Evolutionary conservation across 2,113 vertebrate genomes (phyloP), one percentile per base, ranked within the genome.

Genomic region (Synchiropus splendidus): DNA sequence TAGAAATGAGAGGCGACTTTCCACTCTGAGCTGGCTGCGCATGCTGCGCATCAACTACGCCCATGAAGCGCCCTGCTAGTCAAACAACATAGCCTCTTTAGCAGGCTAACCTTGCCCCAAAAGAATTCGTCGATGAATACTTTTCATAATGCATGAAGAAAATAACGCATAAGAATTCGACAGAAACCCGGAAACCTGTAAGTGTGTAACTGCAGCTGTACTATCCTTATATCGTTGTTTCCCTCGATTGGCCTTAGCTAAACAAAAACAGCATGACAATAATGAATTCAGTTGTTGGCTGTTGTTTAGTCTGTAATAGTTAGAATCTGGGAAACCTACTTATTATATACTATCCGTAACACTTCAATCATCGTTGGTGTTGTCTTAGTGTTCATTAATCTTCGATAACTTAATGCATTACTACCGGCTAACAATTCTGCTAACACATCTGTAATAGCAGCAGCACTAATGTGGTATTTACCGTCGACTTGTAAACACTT

Each of bases 131-230:
- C 10, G 13, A 15, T 12, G 12, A 27, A 2, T 1, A 18, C 12
- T 9, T 10, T 6, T 15, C 14, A 33, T 49, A 56, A 39, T 31
- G 36, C 58, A 16, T 17, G 16, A 39, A n/a, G 9, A 8, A n/a
- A 56, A 39, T 18, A 55, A 16, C 6, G 48, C n/a, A 35, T 60
- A 45, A 45, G 13, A 40, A 31, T 14, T 35, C 4, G 37, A 9
- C 1, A 52, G 45, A 59, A 36, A 4, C 18, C 27, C 3, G 21
- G 6, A 35, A 66, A 60, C 44, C 60, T 43, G 78, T 79, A 68
- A 70, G 75, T 74, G 10, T 12, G 33, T 14, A 11, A 10, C 6
- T 11, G 34, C 15, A 16, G 21, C 16, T 17, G 35, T 10, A 36
- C 17, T 14, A 10, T n/a, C 13, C 10, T 10, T 14, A 13, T 13